Conservation (phyloP, 2,113 vertebrate genomes). For the Scomber colias region DNA sequence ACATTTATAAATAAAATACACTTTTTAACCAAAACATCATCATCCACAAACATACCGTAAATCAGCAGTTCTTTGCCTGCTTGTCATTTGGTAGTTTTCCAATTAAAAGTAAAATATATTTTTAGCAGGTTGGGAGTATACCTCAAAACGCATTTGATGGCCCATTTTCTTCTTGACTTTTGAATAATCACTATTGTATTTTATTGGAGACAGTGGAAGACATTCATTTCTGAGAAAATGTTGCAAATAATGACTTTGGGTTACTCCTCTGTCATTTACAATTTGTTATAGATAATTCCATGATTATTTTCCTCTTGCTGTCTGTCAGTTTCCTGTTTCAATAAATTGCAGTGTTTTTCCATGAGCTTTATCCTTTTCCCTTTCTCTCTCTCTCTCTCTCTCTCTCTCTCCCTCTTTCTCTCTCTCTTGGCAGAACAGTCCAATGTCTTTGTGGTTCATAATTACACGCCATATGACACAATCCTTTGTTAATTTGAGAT, state of each 20-base stretch:
- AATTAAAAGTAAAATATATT: neutral
- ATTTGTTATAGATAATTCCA: neutral
- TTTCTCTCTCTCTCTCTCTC: neutral
- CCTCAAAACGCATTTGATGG: neutral
- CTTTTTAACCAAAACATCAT: no score
- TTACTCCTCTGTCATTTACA: neutral
- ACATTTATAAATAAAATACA: no score
- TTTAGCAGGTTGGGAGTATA: neutral
- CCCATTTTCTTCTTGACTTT: neutral
- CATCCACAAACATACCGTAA: no score
- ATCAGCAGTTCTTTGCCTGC: no score
- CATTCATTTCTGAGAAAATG: conserved; percentile 6
- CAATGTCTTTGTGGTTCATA: conserved; percentile 18
- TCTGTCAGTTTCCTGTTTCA: neutral
- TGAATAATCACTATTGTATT: conserved; percentile 18
- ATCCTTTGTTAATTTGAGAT: conserved; percentile 48
- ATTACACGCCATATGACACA: conserved; percentile 24
- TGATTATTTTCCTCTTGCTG: conserved; percentile 7
- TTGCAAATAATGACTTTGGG: conserved; percentile 1
- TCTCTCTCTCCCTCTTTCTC: neutral
- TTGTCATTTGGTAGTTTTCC: neutral
- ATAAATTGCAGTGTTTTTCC: neutral
- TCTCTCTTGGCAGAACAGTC: conserved; percentile 20
- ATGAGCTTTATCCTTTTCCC: neutral
- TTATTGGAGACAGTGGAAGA: conserved; percentile 3